Evolutionary conservation across 2,113 vertebrate species (phyloP), one percentile per base, ranked within the genome.

Genomic region (Corythornis cristatus): DNA sequence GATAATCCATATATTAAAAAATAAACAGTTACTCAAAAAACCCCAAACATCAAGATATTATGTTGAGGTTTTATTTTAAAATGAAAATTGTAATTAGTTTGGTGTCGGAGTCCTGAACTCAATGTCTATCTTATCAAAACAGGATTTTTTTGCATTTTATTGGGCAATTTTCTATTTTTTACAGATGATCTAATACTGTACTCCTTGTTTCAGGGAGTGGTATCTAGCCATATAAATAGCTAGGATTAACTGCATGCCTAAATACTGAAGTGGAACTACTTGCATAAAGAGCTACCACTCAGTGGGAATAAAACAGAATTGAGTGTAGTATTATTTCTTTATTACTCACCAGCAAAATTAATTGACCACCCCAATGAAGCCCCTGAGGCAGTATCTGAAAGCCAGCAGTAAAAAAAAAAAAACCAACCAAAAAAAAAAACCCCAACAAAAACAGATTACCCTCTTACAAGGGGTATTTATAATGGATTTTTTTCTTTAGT

Each of bases 291-390:
- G 46, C 82, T 92, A 90, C 81, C 1, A 26, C 60, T 94, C 84
- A 83, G 37, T 93, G 75, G 46, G 93, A 96, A 88, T 85, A 74
- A 93, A 91, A 56, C 37, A 93, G 81, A 93, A 87, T 83, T 88
- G 83, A 76, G 90, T 93, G 83, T 95, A 96, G 86, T 94, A 90
- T 94, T 94, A 88, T 95, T 96, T 93, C 71, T 89, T 96, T 96
- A 74, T 95, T 96, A 93, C 86, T 95, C 90, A 93, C 90, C 88
- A 94, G 56, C 37, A 91, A 48, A 93, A 74, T 81, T 91, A 94
- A 51, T 95, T 96, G 92, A 95, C 95, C 96, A 94, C 96, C 93
- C 93, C 93, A 88, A 93, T 64, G 43, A 78, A 77, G 43, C 80
- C 86, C 90, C 80, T 22, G 35, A 86, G 95, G 92, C 96, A 86